Conservation (phyloP, 2,113 vertebrate species). For the Acanthochromis polyacanthus region DNA sequence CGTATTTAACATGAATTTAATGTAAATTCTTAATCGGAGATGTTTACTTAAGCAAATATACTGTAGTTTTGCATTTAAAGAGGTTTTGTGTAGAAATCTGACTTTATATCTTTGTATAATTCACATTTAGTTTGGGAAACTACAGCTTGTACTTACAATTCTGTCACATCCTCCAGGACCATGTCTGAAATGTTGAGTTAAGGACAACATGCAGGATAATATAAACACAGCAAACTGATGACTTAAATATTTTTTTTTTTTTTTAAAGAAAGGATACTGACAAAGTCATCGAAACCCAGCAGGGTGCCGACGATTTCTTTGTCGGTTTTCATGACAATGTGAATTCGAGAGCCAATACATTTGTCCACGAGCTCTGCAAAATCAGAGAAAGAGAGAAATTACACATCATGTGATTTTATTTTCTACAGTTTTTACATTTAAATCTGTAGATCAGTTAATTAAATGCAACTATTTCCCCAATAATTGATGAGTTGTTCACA, state of each 20-base stretch:
- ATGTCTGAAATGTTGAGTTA: conserved; percentile 86
- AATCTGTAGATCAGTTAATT: no score
- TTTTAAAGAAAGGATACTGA: conserved; percentile 95
- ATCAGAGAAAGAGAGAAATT: background rate
- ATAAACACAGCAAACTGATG: background rate
- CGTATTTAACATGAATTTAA: no score
- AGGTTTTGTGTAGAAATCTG: no score
- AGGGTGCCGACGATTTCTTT: conserved; percentile 93
- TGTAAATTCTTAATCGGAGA: no score
- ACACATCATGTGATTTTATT: no score
- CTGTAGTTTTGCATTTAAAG: no score
- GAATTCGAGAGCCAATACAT: conserved; percentile 91
- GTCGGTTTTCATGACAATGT: conserved; percentile 94
- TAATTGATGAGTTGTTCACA: no score
- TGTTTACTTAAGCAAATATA: no score
- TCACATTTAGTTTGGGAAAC: no score
- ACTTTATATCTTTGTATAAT: no score
- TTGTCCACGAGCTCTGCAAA: conserved; percentile 92
- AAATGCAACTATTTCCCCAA: no score
- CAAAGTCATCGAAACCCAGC: conserved; percentile 95
- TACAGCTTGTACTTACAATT: conserved; percentile 85
- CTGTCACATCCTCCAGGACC: conserved; percentile 92
- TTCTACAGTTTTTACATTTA: no score
- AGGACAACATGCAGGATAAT: conserved; percentile 41
- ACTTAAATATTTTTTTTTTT: background rate